Base-by-base conservation (phyloP, 2,797 vertebrate genomes). In the Cyprinodon diabolis region DNA sequence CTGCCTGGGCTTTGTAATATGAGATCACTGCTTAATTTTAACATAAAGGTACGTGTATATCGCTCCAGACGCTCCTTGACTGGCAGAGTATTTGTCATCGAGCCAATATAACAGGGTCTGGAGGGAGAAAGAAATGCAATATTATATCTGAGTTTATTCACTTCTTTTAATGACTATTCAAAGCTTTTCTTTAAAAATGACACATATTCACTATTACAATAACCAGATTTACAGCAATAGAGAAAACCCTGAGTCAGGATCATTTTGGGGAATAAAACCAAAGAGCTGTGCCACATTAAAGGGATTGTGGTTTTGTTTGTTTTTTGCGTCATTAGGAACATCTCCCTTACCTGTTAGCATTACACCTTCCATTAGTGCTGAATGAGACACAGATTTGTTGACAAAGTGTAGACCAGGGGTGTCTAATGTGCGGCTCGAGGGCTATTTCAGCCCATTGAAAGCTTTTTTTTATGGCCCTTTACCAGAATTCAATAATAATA, bases 11-110 rank as follows among this genome's bases (percentile, higher is more conserved):
- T 90, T 85, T 79, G 80, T 78, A 78, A 86, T 66, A 84, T 80
- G 88, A 92, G 89, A 92, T 85, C 71, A 58, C 79, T 76, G 77
- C 86, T 91, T 93, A 80, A 92, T 93, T 93, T 90, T 69, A 91
- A 89, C 87, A 90, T 82, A 80, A 85, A 92, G 82, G 83, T 87
- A 84, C 76, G 81, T 78, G 77, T 75, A 83, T 83, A 88, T 84
- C 79, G 67, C 70, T 80, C 65, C 49, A 75, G 77, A 87, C 74
- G 72, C 74, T 70, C 69, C 77, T 57, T 83, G 77, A 89, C 62
- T 77, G 76, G 69, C 71, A 72, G 69, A 78, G 76, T 74, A 78
- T 72, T 72, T 66, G 67, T 63, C 75, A 78, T 80, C 77, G 79
- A 75, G 80, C 79, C 40, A 43, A 43, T 79, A 51, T 68, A 63